Conservation (phyloP, 2,888 invertebrate species). For the Graphium colonna region DNA sequence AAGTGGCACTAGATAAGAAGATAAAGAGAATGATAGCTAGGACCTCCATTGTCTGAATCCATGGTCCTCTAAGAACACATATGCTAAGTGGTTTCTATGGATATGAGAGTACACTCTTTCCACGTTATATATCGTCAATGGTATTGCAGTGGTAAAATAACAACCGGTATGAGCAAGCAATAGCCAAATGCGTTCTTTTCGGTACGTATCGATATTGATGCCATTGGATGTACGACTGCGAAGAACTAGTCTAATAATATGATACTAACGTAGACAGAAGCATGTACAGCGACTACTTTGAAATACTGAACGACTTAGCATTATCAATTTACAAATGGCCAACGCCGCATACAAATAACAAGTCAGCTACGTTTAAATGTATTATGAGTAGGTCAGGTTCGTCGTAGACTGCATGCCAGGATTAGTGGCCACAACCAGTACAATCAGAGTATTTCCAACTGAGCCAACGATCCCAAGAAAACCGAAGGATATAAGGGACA, state of each 20-base stretch:
- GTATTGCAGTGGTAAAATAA: slow-evolving; percentile 90
- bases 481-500: slow-evolving; percentile 91
- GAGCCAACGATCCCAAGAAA: slow-evolving; percentile 93
- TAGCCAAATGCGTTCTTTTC: slow-evolving; percentile 91
- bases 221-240: slow-evolving; percentile 95
- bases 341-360: slow-evolving; percentile 93
- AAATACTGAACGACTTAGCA: slow-evolving; percentile 95
- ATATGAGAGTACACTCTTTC: slow-evolving; percentile 84
- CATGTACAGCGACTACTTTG: slow-evolving; percentile 95
- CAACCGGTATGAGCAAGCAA: slow-evolving; percentile 89
- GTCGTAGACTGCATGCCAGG: slow-evolving; percentile 96
- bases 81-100: slow-evolving; percentile 83
- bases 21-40: slow-evolving; percentile 91
- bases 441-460: slow-evolving; percentile 93
- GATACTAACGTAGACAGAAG: slow-evolving; percentile 95
- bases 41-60: slow-evolving; percentile 82
- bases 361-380: slow-evolving; percentile 93
- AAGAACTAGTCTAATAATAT: slow-evolving; percentile 96
- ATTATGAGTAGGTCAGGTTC: slow-evolving; percentile 94
- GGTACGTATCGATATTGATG: slow-evolving; percentile 91
- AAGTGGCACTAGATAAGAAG: slow-evolving; percentile 93
- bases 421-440: slow-evolving; percentile 92
- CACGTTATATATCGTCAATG: slow-evolving; percentile 88
- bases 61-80: slow-evolving; percentile 83
- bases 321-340: slow-evolving; percentile 95